phyloP scores from a whole-genome alignment of 2,113 vertebrate species.

The Larimichthys crocea region DNA sequence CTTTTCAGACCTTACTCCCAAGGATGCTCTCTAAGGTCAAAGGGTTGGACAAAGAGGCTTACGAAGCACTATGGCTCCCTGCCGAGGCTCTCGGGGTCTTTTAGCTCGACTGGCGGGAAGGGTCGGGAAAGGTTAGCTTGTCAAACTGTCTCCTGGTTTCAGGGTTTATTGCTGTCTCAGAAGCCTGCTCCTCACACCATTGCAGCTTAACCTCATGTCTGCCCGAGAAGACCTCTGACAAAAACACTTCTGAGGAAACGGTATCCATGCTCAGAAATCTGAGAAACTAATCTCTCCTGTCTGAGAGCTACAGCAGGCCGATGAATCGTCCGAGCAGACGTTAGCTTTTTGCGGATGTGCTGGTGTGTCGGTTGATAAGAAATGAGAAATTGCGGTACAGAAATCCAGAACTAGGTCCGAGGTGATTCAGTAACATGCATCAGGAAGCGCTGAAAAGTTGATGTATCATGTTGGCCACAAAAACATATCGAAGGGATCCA shows the following conservation, averaged over 20 bases:
- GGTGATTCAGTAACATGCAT: background rate
- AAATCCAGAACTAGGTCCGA: background rate
- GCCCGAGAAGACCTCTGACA: slow-evolving; percentile 30
- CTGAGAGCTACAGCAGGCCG: background rate
- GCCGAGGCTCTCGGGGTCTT: slow-evolving; percentile 48
- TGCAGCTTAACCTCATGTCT: slow-evolving; percentile 39
- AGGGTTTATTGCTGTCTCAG: slow-evolving; percentile 36
- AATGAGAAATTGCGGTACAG: background rate
- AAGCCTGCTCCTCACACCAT: slow-evolving; percentile 16
- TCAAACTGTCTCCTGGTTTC: slow-evolving; percentile 42
- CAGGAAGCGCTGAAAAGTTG: background rate
- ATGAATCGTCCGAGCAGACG: background rate
- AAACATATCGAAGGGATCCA: background rate
- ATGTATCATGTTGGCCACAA: background rate
- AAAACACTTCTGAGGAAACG: slow-evolving; percentile 15
- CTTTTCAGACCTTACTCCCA: slow-evolving; percentile 54
- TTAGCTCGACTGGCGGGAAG: slow-evolving; percentile 26
- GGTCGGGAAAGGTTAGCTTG: slow-evolving; percentile 43
- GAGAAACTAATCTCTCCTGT: background rate
- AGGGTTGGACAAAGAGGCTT: slow-evolving; percentile 61
- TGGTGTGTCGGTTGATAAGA: background rate
- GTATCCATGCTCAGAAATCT: slow-evolving; percentile 10
- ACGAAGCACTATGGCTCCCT: slow-evolving; percentile 32
- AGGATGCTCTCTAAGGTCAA: slow-evolving; percentile 51
- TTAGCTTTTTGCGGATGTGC: background rate